phyloP scores from a whole-genome alignment of 2,888 invertebrate genomes.

The Caenorhabditis auriculariae region DNA sequence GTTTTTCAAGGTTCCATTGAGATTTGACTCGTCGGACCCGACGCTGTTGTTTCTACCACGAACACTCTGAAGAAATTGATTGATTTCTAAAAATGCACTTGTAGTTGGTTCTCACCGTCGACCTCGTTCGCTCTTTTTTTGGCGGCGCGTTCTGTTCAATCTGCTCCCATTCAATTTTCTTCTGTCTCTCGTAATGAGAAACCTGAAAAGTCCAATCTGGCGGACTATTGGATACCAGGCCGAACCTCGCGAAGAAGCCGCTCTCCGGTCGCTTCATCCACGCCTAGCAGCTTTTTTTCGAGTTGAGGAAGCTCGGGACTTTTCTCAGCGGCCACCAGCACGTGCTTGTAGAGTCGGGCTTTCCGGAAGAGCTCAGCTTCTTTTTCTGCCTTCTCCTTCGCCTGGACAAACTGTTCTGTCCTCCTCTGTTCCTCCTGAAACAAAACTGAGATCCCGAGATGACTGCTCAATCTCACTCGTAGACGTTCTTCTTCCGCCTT shows the following conservation, averaged over 20 bases:
- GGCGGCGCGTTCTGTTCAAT: slow-evolving; percentile 26
- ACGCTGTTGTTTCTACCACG: too few species aligned
- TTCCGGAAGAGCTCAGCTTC: slow-evolving; percentile 33
- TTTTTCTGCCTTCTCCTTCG: slow-evolving; percentile 31
- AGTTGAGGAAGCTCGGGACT: slow-evolving; percentile 17
- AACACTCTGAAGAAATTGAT: too few species aligned
- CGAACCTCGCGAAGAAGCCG: slow-evolving; percentile 24
- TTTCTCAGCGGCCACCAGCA: slow-evolving; percentile 25
- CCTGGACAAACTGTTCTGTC: slow-evolving; percentile 18
- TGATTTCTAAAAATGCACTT: too few species aligned
- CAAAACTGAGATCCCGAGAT: not conserved
- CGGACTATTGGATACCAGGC: not conserved
- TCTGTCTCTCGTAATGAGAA: slow-evolving; percentile 24
- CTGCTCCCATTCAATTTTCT: slow-evolving; percentile 24
- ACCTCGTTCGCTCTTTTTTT: slow-evolving; percentile 1
- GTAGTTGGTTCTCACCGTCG: too few species aligned
- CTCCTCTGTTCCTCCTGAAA: slow-evolving; percentile 22
- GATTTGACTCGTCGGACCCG: too few species aligned
- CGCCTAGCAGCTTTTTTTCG: slow-evolving; percentile 32
- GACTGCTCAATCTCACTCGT: not conserved
- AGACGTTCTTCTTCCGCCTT: too few species aligned
- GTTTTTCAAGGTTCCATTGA: too few species aligned
- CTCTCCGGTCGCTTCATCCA: slow-evolving; percentile 22
- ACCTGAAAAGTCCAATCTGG: too few species aligned
- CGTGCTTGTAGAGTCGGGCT: slow-evolving; percentile 35